Conservation (phyloP, 2,888 invertebrate genomes). For the Andrena camellia region DNA sequence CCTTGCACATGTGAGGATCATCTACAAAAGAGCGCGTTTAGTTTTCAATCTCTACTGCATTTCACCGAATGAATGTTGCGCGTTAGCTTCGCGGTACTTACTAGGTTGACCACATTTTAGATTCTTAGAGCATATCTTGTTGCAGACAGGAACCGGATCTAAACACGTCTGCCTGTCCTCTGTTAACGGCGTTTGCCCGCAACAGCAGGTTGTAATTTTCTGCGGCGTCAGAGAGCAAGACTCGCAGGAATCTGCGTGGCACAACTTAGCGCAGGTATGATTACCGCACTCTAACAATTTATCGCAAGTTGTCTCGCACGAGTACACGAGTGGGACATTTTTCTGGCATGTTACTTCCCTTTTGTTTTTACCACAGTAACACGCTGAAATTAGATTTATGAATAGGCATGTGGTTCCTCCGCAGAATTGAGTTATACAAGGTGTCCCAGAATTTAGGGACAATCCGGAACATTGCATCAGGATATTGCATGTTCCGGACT, state of each 20-base stretch:
- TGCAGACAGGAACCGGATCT: slow-evolving; percentile 94
- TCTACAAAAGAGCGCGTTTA: slow-evolving; percentile 74
- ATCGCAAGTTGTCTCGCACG: slow-evolving; percentile 88
- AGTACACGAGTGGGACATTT: slow-evolving; percentile 83
- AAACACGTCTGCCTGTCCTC: slow-evolving; percentile 89
- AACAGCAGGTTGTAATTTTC: slow-evolving; percentile 90
- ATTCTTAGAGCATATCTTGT: slow-evolving; percentile 86
- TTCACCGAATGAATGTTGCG: background rate
- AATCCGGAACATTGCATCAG: background rate
- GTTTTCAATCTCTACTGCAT: background rate
- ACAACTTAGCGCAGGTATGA: slow-evolving; percentile 89
- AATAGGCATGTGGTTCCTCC: background rate
- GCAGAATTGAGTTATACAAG: background rate
- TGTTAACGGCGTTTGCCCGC: slow-evolving; percentile 89
- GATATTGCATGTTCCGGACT: background rate
- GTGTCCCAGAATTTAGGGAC: background rate
- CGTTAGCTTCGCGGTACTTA: slow-evolving; percentile 65
- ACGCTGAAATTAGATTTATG: slow-evolving; percentile 85
- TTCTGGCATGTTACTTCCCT: slow-evolving; percentile 88
- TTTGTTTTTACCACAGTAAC: slow-evolving; percentile 89
- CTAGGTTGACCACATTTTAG: slow-evolving; percentile 85
- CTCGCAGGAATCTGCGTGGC: slow-evolving; percentile 90
- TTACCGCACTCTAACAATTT: slow-evolving; percentile 88
- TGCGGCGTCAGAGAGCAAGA: slow-evolving; percentile 88
- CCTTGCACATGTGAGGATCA: slow-evolving; percentile 90